Conservation (phyloP, 2,113 vertebrate genomes). For the Coracopsis vasa region DNA sequence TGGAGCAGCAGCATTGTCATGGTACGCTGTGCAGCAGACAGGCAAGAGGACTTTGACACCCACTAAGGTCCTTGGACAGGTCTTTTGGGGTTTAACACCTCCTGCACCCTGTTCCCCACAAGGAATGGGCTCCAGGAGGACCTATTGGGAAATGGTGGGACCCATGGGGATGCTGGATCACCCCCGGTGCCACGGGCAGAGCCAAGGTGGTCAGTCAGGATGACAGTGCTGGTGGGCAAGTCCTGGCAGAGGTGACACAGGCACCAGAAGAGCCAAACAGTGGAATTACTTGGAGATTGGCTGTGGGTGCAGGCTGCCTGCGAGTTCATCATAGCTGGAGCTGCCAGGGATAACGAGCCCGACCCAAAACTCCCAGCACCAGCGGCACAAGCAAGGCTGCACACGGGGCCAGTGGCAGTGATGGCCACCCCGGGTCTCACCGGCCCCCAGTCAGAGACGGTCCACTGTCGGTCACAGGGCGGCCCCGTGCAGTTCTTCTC, state of each 20-base stretch:
- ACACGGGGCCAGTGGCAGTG: accelerated
- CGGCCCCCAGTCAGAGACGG: slow-evolving; percentile 93
- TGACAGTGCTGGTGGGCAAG: accelerated
- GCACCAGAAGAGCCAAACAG: not conserved
- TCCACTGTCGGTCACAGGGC: slow-evolving; percentile 94
- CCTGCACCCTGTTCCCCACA: not conserved
- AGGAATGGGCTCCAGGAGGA: not conserved
- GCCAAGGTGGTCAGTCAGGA: not conserved
- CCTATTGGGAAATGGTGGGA: not conserved
- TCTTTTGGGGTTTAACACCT: not conserved
- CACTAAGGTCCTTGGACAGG: not conserved
- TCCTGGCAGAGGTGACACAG: not conserved
- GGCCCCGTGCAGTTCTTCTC: slow-evolving; percentile 92
- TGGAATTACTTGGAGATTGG: accelerated
- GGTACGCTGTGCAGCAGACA: not conserved
- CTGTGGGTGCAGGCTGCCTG: not conserved
- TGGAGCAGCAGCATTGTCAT: not conserved
- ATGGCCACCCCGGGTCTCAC: slow-evolving; percentile 69
- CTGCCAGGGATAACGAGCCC: not conserved
- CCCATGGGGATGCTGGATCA: not conserved
- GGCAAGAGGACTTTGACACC: not conserved
- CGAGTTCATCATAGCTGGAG: accelerated
- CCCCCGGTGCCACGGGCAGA: not conserved
- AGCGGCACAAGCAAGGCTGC: not conserved
- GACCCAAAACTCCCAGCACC: not conserved